Evolutionary conservation across 2,113 vertebrate genomes (phyloP).

Genomic region (Natator depressus): DNA sequence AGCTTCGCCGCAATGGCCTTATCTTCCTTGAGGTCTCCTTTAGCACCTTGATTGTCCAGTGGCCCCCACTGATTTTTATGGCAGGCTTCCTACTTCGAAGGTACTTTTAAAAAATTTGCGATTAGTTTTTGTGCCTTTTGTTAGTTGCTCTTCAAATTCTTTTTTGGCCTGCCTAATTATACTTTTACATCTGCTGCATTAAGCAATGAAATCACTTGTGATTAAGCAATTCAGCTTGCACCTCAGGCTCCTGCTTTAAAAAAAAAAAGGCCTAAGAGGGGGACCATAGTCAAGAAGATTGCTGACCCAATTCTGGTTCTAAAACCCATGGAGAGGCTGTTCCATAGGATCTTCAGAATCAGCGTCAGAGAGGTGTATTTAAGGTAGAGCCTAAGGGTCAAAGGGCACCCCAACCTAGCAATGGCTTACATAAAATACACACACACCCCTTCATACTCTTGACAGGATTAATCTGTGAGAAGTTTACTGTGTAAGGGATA

Average conservation of each 20-base stretch:
- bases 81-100: neutral
- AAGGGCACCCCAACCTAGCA: neutral
- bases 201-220: neutral
- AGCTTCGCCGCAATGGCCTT: neutral
- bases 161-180: neutral
- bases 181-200: neutral
- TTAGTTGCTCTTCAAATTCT: neutral
- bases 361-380: neutral
- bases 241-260: neutral
- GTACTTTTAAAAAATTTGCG: neutral
- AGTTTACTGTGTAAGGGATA: neutral
- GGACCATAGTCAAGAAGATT: neutral
- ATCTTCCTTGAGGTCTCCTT: neutral
- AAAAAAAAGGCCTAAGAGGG: neutral
- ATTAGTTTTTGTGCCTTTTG: neutral
- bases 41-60: neutral
- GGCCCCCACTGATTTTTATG: neutral
- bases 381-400: neutral
- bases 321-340: neutral
- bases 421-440: neutral
- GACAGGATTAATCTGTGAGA: neutral
- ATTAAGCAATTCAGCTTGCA: neutral
- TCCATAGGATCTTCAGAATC: neutral
- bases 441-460: neutral
- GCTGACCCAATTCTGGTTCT: neutral